Base-by-base conservation (phyloP, 2,797 vertebrate genomes). In the Protosalanx chinensis region DNA sequence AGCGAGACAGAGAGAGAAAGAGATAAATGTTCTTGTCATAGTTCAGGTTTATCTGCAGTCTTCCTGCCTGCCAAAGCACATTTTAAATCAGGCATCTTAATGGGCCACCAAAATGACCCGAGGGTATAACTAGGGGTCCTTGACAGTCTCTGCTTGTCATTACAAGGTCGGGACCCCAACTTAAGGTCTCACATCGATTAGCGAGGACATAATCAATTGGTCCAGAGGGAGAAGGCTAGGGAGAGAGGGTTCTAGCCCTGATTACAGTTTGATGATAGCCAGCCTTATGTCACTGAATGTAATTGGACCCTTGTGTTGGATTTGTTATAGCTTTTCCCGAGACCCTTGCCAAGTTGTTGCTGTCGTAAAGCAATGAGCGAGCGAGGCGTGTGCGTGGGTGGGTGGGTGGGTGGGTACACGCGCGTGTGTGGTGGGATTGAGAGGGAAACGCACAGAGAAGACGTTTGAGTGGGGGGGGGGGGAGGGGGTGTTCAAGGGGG, bases 141-240 rank as follows among this genome's bases (percentile, higher is more conserved):
- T 72, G 76, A 75, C 72, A 67, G 56, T 75, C 57, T 81, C 70
- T 68, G 72, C 81, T 80, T 88, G 87, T 91, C 87, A 87, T 71
- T 85, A 74, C 69, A 69, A 77, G 76, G 77, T 82, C 73, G 75
- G 58, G 73, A 68, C 16, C 78, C 73, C 67, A 23, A 56, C 64
- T 37, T 70, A 75, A 81, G 56, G 71, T 73, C 84, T 85, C 74
- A 77, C 79, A 81, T 73, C 23, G 73, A 78, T 85, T 88, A 83
- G 86, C 80, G 75, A 69, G 61, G 2, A 37, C 49, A 29, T 85
- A 80, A 90, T 87, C 77, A 70, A 81, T 72, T 70, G 76, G 74
- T 69, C 82, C 81, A 56, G 57, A 12, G 85, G 83, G 86, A 85
- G 75, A 29, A 20, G 35, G 58, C n/a, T 37, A 58, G 62, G 53